phyloP scores from a whole-genome alignment of 2,888 invertebrate genomes.

The Callyntrura sp. region DNA sequence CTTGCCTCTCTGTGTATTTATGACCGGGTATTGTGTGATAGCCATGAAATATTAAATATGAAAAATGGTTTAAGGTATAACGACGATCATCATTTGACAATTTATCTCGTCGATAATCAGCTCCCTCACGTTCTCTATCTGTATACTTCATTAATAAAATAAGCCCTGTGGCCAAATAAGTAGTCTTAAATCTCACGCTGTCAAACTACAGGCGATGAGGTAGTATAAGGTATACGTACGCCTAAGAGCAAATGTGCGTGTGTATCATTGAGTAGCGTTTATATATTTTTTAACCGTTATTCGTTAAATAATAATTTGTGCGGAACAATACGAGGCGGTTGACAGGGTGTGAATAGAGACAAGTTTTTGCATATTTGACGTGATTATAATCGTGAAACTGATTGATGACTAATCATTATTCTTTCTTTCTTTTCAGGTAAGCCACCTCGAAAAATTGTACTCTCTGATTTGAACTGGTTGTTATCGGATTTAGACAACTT shows the following conservation, averaged over 20 bases:
- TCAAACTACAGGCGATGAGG: too few relatives aligned
- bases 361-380: conserved; percentile 39
- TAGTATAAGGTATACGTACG: too few relatives aligned
- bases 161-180: conserved; percentile 40
- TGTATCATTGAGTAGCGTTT: too few relatives aligned
- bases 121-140: not conserved
- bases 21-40: not conserved
- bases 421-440: conserved; percentile 52
- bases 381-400: conserved; percentile 24
- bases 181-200: conserved; percentile 43
- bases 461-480: not conserved
- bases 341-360: not conserved
- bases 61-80: conserved; percentile 37
- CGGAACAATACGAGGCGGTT: too few relatives aligned
- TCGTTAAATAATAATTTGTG: too few relatives aligned
- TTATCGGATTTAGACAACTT: conserved; percentile 43
- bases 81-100: conserved; percentile 56
- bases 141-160: conserved; percentile 47
- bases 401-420: conserved; percentile 38
- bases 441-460: not conserved
- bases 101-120: conserved; percentile 72
- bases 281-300: too few relatives aligned
- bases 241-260: too few relatives aligned
- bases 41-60: conserved; percentile 8
- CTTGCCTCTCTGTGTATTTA: not conserved